Evolutionary conservation across 2,888 invertebrate species (phyloP).

Genomic region (Drosophila incognita): DNA sequence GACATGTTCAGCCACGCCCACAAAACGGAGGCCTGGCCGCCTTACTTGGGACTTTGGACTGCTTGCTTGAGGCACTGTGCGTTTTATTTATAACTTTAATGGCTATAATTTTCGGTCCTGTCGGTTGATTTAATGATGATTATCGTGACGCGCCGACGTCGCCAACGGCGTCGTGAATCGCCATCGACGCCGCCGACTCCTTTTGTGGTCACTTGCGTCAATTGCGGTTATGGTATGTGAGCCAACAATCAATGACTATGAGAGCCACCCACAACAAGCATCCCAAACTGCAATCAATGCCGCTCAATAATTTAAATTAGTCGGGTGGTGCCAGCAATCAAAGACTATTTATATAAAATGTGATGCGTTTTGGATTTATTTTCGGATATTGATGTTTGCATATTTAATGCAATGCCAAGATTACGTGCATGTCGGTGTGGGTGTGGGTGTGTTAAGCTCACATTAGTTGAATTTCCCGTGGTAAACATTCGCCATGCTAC

Average conservation of each 20-base stretch:
- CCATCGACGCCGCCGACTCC: slow-evolving; percentile 9
- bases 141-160: slow-evolving; percentile 58
- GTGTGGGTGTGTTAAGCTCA: slow-evolving; percentile 41
- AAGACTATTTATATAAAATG: slow-evolving; percentile 43
- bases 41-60: neutral
- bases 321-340: neutral
- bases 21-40: slow-evolving; percentile 47
- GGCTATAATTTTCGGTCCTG: slow-evolving; percentile 76
- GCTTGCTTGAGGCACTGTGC: slow-evolving; percentile 25
- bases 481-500: slow-evolving; percentile 66
- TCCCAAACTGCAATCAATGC: slow-evolving; percentile 61
- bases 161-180: slow-evolving; percentile 33
- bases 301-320: slow-evolving; percentile 73
- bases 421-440: slow-evolving; percentile 10
- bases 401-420: slow-evolving; percentile 37
- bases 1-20: slow-evolving; percentile 58
- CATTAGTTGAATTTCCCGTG: slow-evolving; percentile 72
- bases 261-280: slow-evolving; percentile 8
- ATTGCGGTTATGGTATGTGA: slow-evolving; percentile 26
- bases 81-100: slow-evolving; percentile 80
- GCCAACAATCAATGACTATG: slow-evolving; percentile 42
- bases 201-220: slow-evolving; percentile 69
- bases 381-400: slow-evolving; percentile 49
- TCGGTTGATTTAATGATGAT: slow-evolving; percentile 79
- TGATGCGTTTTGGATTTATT: slow-evolving; percentile 44